phyloP scores from a whole-genome alignment of 2,113 vertebrate genomes.

The Rhabdornis inornatus region DNA sequence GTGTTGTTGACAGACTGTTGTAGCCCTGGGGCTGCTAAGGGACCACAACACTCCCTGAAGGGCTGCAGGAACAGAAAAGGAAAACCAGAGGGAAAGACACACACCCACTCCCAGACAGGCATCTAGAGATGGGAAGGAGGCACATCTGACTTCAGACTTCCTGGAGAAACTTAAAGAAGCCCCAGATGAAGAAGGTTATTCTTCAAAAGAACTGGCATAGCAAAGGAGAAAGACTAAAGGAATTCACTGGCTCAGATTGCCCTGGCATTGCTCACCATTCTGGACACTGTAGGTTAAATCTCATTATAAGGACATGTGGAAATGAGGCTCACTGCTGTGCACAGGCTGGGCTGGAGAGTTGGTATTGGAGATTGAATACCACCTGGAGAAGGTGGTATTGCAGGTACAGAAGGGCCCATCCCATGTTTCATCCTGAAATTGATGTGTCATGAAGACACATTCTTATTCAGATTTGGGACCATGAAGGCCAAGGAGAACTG shows the following conservation, averaged over 20 bases:
- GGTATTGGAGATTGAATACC: no score
- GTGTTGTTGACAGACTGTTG: not conserved
- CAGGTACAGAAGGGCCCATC: not conserved
- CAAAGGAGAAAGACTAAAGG: not conserved
- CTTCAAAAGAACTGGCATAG: not conserved
- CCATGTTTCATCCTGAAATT: not conserved
- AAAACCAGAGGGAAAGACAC: not conserved
- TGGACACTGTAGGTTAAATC: not conserved
- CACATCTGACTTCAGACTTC: not conserved
- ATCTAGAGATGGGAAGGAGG: not conserved
- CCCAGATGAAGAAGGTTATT: not conserved
- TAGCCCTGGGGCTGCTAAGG: not conserved
- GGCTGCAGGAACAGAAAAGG: not conserved
- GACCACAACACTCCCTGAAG: not conserved
- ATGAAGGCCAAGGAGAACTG: not conserved
- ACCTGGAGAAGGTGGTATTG: not conserved
- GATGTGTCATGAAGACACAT: not conserved
- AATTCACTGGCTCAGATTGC: not conserved
- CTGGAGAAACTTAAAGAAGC: not conserved
- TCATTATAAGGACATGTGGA: not conserved
- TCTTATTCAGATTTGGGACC: not conserved
- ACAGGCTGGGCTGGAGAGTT: not conserved
- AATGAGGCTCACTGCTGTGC: not conserved
- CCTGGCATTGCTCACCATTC: not conserved
- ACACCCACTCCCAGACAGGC: not conserved